Conservation (phyloP, 2,888 invertebrate genomes). For the Nymphalis urticae region DNA sequence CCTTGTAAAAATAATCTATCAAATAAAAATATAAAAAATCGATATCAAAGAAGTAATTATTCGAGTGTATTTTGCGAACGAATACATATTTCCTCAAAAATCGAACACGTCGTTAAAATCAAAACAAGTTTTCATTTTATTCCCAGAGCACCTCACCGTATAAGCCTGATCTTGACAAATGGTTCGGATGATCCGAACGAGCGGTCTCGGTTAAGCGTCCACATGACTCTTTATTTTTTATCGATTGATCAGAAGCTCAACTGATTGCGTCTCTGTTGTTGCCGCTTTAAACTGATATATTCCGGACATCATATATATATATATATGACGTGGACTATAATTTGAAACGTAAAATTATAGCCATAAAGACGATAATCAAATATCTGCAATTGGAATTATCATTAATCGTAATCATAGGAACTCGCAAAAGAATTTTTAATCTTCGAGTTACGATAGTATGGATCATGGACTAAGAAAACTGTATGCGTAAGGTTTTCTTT, state of each 20-base stretch:
- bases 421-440: background rate
- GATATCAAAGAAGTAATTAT: no score
- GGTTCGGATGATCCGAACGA: slow-evolving; percentile 72
- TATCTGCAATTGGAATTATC: background rate
- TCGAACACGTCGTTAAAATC: slow-evolving; percentile 11
- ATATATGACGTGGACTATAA: background rate
- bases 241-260: slow-evolving; percentile 78
- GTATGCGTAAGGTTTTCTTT: background rate
- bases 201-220: slow-evolving; percentile 54
- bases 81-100: background rate
- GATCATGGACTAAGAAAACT: background rate
- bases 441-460: background rate
- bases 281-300: slow-evolving; percentile 62
- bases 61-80: background rate
- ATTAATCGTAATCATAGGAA: slow-evolving; percentile 4
- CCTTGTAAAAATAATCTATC: no score
- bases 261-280: slow-evolving; percentile 79
- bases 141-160: slow-evolving; percentile 40
- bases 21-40: no score
- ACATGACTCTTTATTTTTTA: slow-evolving; percentile 73
- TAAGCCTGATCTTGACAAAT: slow-evolving; percentile 80
- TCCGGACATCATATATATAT: background rate
- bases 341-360: background rate
- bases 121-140: slow-evolving; percentile 23
- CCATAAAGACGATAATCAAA: background rate